These are phyloP conservation scores for Poeciliopsis gracilis DNA, from an alignment of 2,797 vertebrate species.

Conservation along the genomic window DNA sequence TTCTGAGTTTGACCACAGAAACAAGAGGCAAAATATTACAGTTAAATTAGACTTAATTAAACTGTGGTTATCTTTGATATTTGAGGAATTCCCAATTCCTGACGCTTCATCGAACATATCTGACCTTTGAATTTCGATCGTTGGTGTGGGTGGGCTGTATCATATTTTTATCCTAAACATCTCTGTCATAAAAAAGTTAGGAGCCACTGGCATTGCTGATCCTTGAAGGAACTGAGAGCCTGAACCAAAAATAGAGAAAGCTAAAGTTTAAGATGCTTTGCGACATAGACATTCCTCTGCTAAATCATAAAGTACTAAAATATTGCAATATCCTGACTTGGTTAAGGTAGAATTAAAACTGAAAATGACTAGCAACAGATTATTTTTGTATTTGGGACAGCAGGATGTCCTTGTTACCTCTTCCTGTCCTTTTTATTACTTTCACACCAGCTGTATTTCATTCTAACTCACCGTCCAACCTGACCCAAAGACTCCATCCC, in stretches of 20 bases:
- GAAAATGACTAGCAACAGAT: constrained; percentile 4
- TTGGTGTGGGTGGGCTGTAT: constrained; percentile 4
- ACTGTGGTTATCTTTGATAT: constrained; percentile 2
- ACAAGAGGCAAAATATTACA: background rate
- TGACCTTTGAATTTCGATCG: constrained; percentile 9
- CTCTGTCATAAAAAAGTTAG: constrained; percentile 21
- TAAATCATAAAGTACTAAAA: background rate
- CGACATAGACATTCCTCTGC: background rate
- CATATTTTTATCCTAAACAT: constrained; percentile 23
- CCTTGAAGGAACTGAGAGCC: constrained; percentile 13
- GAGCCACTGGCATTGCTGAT: constrained; percentile 1
- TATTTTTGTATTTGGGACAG: constrained; percentile 2
- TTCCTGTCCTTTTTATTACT: background rate
- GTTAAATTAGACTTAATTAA: background rate
- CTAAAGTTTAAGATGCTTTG: constrained; percentile 4
- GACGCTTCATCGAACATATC: background rate
- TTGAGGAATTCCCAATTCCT: background rate
- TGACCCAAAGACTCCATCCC: constrained; percentile 28
- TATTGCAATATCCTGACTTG: background rate
- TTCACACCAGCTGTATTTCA: constrained; percentile 22
- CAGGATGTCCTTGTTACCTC: background rate
- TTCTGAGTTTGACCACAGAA: background rate
- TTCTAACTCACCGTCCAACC: constrained; percentile 6
- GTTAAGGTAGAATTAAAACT: constrained; percentile 12
- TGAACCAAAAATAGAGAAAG: constrained; percentile 21